Base-by-base conservation (phyloP, 2,113 vertebrate genomes). In the Pterocles burchelli region DNA sequence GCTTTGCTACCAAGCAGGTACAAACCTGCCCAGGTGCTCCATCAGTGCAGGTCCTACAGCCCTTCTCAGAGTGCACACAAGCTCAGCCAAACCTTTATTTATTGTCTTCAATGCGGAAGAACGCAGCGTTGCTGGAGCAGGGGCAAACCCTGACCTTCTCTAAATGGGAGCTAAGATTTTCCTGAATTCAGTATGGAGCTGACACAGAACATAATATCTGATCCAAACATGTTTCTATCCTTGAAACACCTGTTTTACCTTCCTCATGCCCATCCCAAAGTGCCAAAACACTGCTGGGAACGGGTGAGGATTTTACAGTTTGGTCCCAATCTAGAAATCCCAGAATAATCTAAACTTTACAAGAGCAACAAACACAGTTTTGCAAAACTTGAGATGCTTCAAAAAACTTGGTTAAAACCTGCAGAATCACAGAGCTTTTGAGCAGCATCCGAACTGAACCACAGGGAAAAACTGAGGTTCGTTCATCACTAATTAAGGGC, bases 401-500 rank as follows among this genome's bases (percentile, higher is more conserved):
- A 75, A 70, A 88, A 91, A 66, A 65, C 18, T 90, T 90, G 68
- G 76, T 84, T 85, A 58, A 84, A 94, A 74, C 59, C 77, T 71
- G 65, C 25, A 94, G 82, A 91, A 91, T 57, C 21, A 5, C 88
- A 66, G 76, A 80, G 65, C 62, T 95, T 94, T 91, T 89, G 55
- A 97, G 91, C 85, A 91, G 79, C 38, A 82, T 93, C 85, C 2
- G 71, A 97, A 89, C 36, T 76, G 94, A 96, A 86, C 91, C 92
- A 96, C 96, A 94, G 76, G 93, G 81, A 89, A 96, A 95, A 88
- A 95, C 88, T 88, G 76, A 97, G 88, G 91, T 87, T 95, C 4
- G 10, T 94, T 97, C 92, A 96, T 95, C 87, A 75, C 95, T 93
- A 94, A 93, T 92, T 91, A 96, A 93, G 84, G 95, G 85, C 95